A percentile compares a stretch with the other conserved stretches of the same genome.
phyloP scores from a whole-genome alignment of 2,797 vertebrate genomes.

The Strix occidentalis region DNA sequence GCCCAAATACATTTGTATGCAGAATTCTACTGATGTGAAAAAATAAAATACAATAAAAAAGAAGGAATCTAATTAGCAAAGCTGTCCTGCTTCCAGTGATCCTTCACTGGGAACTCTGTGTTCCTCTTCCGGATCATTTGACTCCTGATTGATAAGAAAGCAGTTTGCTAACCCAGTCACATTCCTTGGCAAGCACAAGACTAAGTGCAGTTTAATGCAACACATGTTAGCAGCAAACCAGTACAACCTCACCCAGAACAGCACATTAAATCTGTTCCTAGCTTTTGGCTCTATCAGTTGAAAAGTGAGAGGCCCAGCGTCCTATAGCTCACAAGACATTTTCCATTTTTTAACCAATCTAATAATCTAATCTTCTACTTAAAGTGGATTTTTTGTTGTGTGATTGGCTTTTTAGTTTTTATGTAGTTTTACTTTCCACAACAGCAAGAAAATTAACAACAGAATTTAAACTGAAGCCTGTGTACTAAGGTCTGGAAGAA shows the following conservation, averaged over 20 bases:
- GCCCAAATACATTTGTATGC: not conserved
- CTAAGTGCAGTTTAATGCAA: not conserved
- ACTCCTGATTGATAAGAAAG: constrained; percentile 28
- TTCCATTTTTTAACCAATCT: not conserved
- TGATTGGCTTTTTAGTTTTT: not conserved
- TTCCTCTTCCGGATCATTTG: constrained; percentile 37
- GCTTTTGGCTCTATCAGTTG: not conserved
- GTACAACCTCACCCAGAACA: not conserved
- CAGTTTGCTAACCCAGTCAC: constrained; percentile 12
- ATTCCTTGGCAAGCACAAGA: not conserved
- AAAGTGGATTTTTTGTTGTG: not conserved
- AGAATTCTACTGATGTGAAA: constrained; percentile 27
- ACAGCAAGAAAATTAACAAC: not conserved
- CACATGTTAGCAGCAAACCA: not conserved
- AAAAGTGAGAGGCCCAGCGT: not conserved
- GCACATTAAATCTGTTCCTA: not conserved
- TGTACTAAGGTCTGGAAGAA: not conserved
- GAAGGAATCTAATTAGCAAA: constrained; percentile 1
- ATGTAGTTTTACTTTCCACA: not conserved
- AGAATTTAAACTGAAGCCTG: not conserved
- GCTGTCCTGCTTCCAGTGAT: constrained; percentile 9
- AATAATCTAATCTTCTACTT: not conserved
- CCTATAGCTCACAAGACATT: not conserved
- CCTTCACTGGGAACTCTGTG: not conserved
- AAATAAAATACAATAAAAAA: not conserved